Evolutionary conservation across 2,888 invertebrate genomes (phyloP), one percentile per base, ranked within the genome.

Genomic region (Trachelus tabidus): DNA sequence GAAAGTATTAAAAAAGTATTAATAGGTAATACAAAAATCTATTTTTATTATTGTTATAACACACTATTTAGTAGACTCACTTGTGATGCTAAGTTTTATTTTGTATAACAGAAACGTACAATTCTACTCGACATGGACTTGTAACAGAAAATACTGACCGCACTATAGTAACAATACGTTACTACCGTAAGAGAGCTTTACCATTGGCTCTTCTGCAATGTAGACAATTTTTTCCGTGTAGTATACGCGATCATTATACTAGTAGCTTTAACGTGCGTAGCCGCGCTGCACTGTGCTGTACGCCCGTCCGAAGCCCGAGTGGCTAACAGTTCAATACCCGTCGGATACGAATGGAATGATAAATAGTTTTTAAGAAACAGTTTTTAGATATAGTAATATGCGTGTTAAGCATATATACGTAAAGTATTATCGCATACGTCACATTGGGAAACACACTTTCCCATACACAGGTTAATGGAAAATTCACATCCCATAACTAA

Each of bases 231-330:
- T 30, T 71, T 30, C 11, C 12, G 30, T 71, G 34, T 15, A 23
- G 71, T 15, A 71, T 71, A 71, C 71, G 30, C 71, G 30, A 71
- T 71, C 71, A 34, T 71, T 71, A 71, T 71, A 35, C 35, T 35
- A 35, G 35, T 12, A 33, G 34, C 23, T 23, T 71, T 71, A 71
- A 71, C 11, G 71, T 34, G 30, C 71, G 71, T 33, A 34, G 34
- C 34, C 30, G 31, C 23, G 71, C 15, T 31, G 30, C 71, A 71
- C 12, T 34, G 6, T 30, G 30, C 12, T 71, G 71, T 11, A 33
- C 9, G 71, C 30, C 11, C 3, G 3, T 71, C 30, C 71, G 31
- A 34, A 30, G 71, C 56, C 56, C 56, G 56, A 1, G 9, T 56
- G 56, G 56, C 9, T 23, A 56, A 56, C 56, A 23, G 56, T 56